phyloP scores from a whole-genome alignment of 2,888 invertebrate species.

The Unio delphinus region DNA sequence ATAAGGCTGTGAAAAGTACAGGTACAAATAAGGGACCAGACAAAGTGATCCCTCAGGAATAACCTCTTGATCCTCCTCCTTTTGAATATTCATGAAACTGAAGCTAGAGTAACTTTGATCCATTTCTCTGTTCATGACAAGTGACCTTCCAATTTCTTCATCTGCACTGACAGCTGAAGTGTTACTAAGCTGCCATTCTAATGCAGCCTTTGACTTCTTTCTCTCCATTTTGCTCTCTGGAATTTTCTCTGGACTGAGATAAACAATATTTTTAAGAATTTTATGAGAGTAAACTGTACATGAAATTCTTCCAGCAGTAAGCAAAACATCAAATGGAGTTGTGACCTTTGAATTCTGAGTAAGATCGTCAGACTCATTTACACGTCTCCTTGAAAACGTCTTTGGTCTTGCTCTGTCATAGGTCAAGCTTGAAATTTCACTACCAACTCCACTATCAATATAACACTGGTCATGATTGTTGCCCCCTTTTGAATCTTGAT shows the following conservation, averaged over 20 bases:
- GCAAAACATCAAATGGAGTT: constrained; percentile 76
- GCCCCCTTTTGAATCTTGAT: constrained; percentile 20
- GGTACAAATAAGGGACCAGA: constrained; percentile 73
- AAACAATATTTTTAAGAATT: constrained; percentile 15
- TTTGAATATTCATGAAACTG: constrained; percentile 31
- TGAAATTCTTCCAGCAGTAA: constrained; percentile 78
- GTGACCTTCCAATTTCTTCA: too few species aligned
- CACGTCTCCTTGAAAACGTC: constrained; percentile 1
- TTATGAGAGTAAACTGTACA: constrained; percentile 74
- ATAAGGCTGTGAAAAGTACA: constrained; percentile 76
- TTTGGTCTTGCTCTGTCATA: constrained; percentile 13
- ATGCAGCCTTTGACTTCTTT: constrained; percentile 7
- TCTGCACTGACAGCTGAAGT: too few species aligned
- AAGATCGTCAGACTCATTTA: constrained; percentile 1
- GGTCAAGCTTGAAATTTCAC: constrained; percentile 71
- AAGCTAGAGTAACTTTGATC: constrained; percentile 1
- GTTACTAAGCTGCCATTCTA: constrained; percentile 28
- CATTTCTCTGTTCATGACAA: too few species aligned
- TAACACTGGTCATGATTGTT: constrained; percentile 8
- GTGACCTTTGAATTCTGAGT: constrained; percentile 16
- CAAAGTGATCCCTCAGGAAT: constrained; percentile 26
- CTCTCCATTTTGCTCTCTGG: constrained; percentile 11
- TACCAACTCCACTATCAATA: constrained; percentile 73
- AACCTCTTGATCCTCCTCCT: constrained; percentile 16
- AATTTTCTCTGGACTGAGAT: constrained; percentile 8